These are phyloP conservation scores for Macrosiphum euphorbiae DNA, from an alignment of 2,888 invertebrate genomes.

Conservation along the genomic window DNA sequence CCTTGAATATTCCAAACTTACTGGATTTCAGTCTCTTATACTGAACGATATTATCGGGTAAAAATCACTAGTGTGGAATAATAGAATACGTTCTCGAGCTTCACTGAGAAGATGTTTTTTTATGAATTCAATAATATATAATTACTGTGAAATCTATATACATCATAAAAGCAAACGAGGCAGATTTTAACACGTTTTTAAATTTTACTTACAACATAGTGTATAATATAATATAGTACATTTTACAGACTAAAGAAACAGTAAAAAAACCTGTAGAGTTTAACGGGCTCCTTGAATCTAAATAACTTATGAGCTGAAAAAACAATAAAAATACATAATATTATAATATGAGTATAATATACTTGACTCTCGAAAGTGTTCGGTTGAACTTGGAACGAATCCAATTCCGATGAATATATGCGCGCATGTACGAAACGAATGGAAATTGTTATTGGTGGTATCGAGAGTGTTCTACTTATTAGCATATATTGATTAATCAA, in stretches of 20 bases:
- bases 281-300: neutral
- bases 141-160: too few species aligned
- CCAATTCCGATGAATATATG: neutral
- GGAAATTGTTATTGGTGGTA: constrained; percentile 13
- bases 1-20: neutral
- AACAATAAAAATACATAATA: neutral
- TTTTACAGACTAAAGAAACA: neutral
- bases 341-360: neutral
- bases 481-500: constrained; percentile 38
- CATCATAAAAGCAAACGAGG: neutral
- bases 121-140: too few species aligned
- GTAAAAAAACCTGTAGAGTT: neutral
- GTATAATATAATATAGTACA: too few species aligned
- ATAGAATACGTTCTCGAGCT: neutral
- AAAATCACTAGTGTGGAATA: neutral
- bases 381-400: neutral
- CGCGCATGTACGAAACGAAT: neutral
- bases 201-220: neutral
- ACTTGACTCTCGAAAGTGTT: neutral
- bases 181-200: neutral
- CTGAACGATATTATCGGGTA: neutral
- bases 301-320: neutral
- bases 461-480: neutral
- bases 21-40: neutral
- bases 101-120: too few species aligned